Base-by-base conservation (phyloP, 1,140 invertebrate species). In the Drosophila sucinea region DNA sequence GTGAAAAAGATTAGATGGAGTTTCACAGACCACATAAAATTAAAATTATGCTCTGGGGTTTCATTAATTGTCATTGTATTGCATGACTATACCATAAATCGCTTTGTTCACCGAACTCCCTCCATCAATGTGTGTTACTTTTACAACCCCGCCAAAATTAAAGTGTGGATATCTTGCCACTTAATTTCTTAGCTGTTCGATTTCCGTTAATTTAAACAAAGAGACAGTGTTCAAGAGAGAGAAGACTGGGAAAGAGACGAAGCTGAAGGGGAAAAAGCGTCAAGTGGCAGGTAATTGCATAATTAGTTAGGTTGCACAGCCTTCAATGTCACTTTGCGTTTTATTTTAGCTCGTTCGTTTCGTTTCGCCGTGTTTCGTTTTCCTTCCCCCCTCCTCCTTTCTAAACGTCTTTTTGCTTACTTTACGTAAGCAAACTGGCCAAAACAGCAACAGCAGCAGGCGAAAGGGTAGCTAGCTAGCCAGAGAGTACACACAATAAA, bases 251-350 rank as follows among this genome's bases (percentile, higher is more conserved):
- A 47, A 6, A 23, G 23, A 10, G 23, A 4, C 5, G 4, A 10
- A 0, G 1, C 7, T 23, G 44, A n/a, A 23, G 23, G 44, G 1
- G 8, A 25, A 51, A 51, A 51, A 6, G 44, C 44, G 44, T 51
- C 44, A 40, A 60, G 33, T 65, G 30, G 44, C 44, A 38, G 57
- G 64, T 84, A 85, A 85, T 84, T 85, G 82, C 81, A 86, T 78
- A 86, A 81, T 84, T 85, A 81, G 81, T 51, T 54, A 51, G 44
- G 74, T 75, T 68, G 71, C 41, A 51, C 56, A 81, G 76, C 63
- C 69, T 73, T 77, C 77, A 84, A 81, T 84, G 81, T 85, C 81
- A 84, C 73, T 51, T 51, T 51, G 44, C 44, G 75, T 76, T 70
- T 61, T 32, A 51, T 51, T 51, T 51, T 51, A 27, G 44, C 44